Evolutionary conservation across 2,113 vertebrate species (phyloP).

Genomic region (Cyrtonyx montezumae): DNA sequence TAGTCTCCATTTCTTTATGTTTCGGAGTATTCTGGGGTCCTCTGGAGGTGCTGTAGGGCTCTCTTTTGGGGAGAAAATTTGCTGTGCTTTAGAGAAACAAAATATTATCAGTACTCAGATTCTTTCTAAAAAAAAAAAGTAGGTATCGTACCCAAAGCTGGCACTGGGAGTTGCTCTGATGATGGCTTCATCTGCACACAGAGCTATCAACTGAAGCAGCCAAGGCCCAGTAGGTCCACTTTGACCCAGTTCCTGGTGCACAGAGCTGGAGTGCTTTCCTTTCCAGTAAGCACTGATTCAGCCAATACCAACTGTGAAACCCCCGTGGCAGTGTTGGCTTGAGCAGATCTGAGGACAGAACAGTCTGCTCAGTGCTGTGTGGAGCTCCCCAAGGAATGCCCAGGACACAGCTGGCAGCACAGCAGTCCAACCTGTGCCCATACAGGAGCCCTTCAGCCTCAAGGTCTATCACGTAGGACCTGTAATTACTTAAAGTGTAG

Average conservation of each 20-base stretch:
- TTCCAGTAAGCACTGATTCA: neutral
- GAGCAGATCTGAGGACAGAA: neutral
- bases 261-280: neutral
- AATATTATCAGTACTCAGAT: neutral
- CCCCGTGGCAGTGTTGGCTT: neutral
- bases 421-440: accelerated
- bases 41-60: accelerated
- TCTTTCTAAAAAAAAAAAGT: neutral
- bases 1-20: accelerated
- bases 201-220: neutral
- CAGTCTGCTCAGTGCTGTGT: neutral
- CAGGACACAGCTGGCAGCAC: neutral
- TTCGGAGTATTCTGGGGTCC: neutral
- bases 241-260: neutral
- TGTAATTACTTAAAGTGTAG: neutral
- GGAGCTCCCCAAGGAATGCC: neutral
- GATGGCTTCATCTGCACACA: neutral
- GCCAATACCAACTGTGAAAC: neutral
- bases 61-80: neutral
- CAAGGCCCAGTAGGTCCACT: neutral
- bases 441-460: neutral
- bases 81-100: neutral
- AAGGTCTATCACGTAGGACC: neutral
- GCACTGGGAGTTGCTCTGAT: neutral
- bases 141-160: neutral